Base-by-base conservation (phyloP, 2,113 vertebrate species). In the Triplophysa rosa region DNA sequence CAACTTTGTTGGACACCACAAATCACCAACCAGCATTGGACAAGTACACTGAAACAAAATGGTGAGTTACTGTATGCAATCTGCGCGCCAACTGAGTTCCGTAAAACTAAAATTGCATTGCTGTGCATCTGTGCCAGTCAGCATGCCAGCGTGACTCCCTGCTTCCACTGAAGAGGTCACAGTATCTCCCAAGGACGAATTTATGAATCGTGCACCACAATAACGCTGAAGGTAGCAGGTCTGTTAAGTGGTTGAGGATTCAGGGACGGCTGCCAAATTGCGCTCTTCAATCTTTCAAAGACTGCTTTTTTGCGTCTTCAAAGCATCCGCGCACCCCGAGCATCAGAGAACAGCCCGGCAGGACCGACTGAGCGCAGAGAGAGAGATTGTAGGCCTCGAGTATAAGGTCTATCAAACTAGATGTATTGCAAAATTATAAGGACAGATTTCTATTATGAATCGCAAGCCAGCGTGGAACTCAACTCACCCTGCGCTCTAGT, bases 251-350 rank as follows among this genome's bases (percentile, higher is more conserved):
- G 56, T 56, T 42, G 33, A 73, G 70, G 19, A 72, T 61, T 40
- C 59, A 33, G 37, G 1, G 33, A 24, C 16, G 13, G 9, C 33
- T 73, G 70, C 70, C 70, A 73, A 73, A 73, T 73, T 73, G 70
- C 70, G 23, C 70, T 73, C 29, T 42, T 72, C 70, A 72, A 40
- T 72, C 54, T 61, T 72, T 72, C 70, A 72, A 72, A 59, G 54
- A 59, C 70, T 72, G 70, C 70, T 59, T 37, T 54, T 72, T 72
- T 61, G n/a, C 58, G 54, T 59, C 70, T 72, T 72, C 70, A 73
- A 73, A 73, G 70, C 56, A 59, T 61, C 29, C 33, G 23, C 23
- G 54, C 54, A 73, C 23, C 54, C 13, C 24, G 33, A 59, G n/a
- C n/a, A 73, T 42, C 54, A 23, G 37, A 37, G 37, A 42, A 23